Base-by-base conservation (phyloP, 2,888 invertebrate genomes). In the Tricholauxania praeusta region DNA sequence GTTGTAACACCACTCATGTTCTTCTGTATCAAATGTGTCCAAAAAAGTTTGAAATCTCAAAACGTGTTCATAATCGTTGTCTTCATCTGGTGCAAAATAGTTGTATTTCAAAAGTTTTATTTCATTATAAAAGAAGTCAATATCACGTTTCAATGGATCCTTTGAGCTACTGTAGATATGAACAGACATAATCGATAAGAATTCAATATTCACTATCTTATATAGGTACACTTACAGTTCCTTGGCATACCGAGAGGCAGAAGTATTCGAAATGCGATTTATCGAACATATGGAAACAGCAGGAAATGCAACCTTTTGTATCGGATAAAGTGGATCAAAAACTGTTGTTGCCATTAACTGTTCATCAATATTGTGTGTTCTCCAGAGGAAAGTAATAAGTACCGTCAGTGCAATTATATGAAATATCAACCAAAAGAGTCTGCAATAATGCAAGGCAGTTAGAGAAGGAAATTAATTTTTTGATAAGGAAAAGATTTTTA, bases 221-320 rank as follows among this genome's bases (percentile, higher is more conserved):
- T 3, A 3, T 53, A 10, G 15, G 32, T 4, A 59, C 5, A 81
- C 87, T 84, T 82, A 89, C 89, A 90, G 80, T 75, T 87, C 82
- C 47, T 80, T 78, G 0, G 88, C 88, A 71, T 88, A 84, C 52
- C 78, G 74, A n/a, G 60, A 72, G 17, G 86, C 88, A 53, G 85
- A 85, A 51, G 76, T 79, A 72, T 81, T 83, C 74, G 89, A 89
- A 69, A 89, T 88, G 77, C 90, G 89, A 83, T 92, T 92, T 67
- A 89, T 84, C 75, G 90, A 90, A 80, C 92, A 92, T 65, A 93
- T 82, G 6, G 91, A 89, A 10, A 92, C 85, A 0, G 83, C 92
- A 12, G 93, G 92, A 84, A 92, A 92, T 77, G 90, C 88, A 3
- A 92, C 89, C 32, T 89, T 82, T 14, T 87, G 83, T 65, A 92